A percentile compares a stretch with the other conserved stretches of the same genome.
Conservation (phyloP, 1,140 invertebrate species). For the Trachymyrmex septentrionalis region DNA sequence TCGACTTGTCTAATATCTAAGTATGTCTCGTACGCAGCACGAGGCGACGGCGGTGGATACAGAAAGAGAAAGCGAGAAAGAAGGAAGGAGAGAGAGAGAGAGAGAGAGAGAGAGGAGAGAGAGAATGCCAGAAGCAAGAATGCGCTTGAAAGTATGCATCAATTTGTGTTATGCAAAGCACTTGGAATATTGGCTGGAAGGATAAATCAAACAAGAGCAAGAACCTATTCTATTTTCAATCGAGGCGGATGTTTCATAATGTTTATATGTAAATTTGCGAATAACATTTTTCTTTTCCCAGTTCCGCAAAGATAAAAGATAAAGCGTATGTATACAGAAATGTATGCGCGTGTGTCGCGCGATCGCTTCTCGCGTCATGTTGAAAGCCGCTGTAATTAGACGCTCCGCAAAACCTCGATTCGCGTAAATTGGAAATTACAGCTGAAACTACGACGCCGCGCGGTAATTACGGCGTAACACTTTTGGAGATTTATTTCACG, state of each 20-base stretch:
- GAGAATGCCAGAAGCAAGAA: constrained; percentile 28
- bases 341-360: constrained; percentile 7
- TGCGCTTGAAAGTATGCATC: constrained; percentile 54
- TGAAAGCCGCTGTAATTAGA: constrained; percentile 43
- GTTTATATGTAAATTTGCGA: no score
- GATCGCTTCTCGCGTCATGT: constrained; percentile 9
- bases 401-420: constrained; percentile 10
- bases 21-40: constrained; percentile 51
- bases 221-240: no score
- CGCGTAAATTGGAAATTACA: constrained; percentile 33
- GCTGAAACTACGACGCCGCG: not conserved
- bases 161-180: constrained; percentile 41
- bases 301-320: not conserved
- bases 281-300: no score
- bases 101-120: not conserved
- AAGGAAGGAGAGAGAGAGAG: not conserved
- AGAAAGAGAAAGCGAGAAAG: constrained; percentile 6
- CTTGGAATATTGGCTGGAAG: not conserved
- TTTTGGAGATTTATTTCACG: constrained; percentile 34
- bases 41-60: constrained; percentile 9
- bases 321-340: not conserved
- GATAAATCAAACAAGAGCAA: not conserved
- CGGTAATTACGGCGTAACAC: constrained; percentile 29
- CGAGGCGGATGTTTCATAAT: no score
- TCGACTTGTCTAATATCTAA: constrained; percentile 53